Conservation (phyloP, 2,888 invertebrate genomes). For the Patella caerulea region DNA sequence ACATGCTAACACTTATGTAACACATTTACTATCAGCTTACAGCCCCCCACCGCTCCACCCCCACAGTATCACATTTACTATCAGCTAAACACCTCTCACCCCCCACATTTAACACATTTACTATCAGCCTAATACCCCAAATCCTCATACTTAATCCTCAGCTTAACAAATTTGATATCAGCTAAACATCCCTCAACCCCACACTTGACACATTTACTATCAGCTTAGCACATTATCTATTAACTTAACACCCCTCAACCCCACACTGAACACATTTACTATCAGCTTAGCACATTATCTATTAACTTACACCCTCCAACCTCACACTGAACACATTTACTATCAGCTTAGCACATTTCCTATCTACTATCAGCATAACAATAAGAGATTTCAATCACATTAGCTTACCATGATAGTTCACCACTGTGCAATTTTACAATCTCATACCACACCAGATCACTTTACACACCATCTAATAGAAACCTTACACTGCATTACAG, state of each 20-base stretch:
- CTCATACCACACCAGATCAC: too few relatives aligned
- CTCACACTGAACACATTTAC: background rate
- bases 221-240: background rate
- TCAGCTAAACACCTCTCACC: background rate
- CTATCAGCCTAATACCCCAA: background rate
- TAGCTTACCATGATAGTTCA: too few relatives aligned
- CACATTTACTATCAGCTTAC: background rate
- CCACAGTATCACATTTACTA: too few relatives aligned
- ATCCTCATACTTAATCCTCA: background rate
- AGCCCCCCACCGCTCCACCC: background rate
- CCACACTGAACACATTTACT: background rate
- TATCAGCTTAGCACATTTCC: background rate
- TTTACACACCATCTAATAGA: too few relatives aligned
- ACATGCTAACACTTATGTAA: background rate
- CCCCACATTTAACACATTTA: background rate
- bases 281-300: background rate
- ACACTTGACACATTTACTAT: background rate
- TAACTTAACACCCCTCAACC: background rate
- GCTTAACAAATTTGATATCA: background rate
- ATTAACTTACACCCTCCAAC: background rate
- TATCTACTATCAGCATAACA: background rate
- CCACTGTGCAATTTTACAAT: too few relatives aligned
- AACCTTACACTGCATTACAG: too few relatives aligned
- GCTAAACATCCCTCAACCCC: background rate
- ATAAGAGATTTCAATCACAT: too few relatives aligned